Evolutionary conservation across 2,797 vertebrate species (phyloP).

Genomic region (Emydoidea blandingii): DNA sequence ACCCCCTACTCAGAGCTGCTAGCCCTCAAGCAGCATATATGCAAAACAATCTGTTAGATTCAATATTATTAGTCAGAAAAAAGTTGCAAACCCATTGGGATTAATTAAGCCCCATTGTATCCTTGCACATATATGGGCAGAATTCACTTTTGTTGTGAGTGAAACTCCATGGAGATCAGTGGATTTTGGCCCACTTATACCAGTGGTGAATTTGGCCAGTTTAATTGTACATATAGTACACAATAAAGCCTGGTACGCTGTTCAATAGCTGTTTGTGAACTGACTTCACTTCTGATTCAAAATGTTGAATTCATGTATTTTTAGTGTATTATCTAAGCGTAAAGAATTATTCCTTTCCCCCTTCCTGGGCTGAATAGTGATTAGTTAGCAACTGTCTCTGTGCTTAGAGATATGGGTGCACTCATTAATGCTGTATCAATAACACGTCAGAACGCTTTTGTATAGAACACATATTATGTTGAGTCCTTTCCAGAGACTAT

Average conservation of each 20-base stretch:
- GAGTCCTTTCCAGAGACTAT: slow-evolving; percentile 42
- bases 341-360: background rate
- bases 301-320: background rate
- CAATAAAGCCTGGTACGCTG: background rate
- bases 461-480: slow-evolving; percentile 33
- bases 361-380: background rate
- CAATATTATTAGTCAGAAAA: background rate
- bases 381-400: background rate
- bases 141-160: background rate
- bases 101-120: background rate
- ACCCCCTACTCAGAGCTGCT: background rate
- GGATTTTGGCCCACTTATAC: background rate
- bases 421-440: background rate
- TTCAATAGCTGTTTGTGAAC: background rate
- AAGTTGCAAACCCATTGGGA: background rate
- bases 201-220: background rate
- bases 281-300: background rate
- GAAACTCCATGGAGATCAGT: background rate
- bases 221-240: accelerated
- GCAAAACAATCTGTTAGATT: background rate
- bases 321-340: background rate
- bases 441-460: slow-evolving; percentile 33
- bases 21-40: background rate
- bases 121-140: background rate
- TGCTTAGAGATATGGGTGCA: accelerated